Evolutionary conservation across 2,113 vertebrate genomes (phyloP).

Genomic region (Dicrurus megarhynchus): DNA sequence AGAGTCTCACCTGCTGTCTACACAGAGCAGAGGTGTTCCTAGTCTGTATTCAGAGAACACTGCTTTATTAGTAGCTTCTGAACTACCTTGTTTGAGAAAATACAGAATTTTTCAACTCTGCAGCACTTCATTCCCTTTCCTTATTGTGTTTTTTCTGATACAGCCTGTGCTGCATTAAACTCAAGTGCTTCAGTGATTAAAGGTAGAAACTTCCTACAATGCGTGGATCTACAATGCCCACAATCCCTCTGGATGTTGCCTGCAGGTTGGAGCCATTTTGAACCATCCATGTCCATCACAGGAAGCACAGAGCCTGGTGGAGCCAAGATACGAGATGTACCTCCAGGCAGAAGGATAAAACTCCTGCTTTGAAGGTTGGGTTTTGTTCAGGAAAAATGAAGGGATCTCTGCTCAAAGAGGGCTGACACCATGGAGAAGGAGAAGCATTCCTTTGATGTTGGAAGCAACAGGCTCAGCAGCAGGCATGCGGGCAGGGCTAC

Average conservation of each 20-base stretch:
- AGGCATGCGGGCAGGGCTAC: neutral
- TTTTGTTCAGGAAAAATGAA: neutral
- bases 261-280: neutral
- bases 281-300: fast-evolving
- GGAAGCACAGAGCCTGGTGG: neutral
- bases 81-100: neutral
- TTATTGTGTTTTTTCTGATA: neutral
- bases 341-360: neutral
- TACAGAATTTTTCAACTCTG: neutral
- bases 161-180: neutral
- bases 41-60: neutral
- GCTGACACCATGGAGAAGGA: neutral
- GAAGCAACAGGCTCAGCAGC: neutral
- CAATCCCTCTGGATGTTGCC: neutral
- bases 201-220: neutral
- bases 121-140: neutral
- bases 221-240: neutral
- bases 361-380: neutral
- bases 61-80: neutral
- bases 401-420: neutral
- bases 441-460: neutral
- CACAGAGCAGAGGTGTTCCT: neutral
- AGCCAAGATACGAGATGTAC: neutral
- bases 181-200: neutral
- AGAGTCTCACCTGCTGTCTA: neutral